Base-by-base conservation (phyloP, 2,113 vertebrate species). In the Mirounga angustirostris region DNA sequence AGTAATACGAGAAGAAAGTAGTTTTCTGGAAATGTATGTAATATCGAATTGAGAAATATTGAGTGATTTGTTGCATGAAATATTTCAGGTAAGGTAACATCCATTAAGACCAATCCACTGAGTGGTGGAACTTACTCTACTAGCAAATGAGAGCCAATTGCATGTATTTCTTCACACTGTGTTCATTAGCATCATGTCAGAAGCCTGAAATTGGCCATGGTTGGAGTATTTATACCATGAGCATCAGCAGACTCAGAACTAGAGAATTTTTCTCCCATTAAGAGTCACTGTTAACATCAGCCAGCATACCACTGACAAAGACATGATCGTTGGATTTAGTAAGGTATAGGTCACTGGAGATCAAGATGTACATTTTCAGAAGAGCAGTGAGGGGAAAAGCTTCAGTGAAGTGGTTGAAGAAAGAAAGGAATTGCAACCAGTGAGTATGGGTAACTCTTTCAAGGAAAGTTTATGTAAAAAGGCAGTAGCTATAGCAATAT, bases 61-160 rank as follows among this genome's bases (percentile, higher is more conserved):
- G 18, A 56, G n/a, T 71, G 16, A 82, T 82, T 54, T 21, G 3
- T n/a, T 96, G 10, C 8, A 87, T 22, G 67, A 81, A 89, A 18
- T 28, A 36, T 3, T 94, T 5, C 6, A 63, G 22, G 58, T 24
- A 85, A 26, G 40, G 16, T 26, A 52, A 82, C n/a, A 63, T 22
- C 26, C 40, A 43, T 56, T 86, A 76, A 61, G 16, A 33, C 8
- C 24, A 61, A 18, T 6, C 50, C 12, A 14, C 0, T 46, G 26
- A 22, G 11, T 5, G 2, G 2, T 36, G 24, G 10, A 40, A 4
- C 0, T 2, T 54, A 21, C 14, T 59, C 74, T 69, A 22, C 6
- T 46, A 74, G 13, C 4, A 36, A 76, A 15, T 26, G 5, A 61
- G 16, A 90, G 40, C 2, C 65, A 90, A 7, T 21, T 18, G 2